phyloP scores from a whole-genome alignment of 1,140 invertebrate genomes.

The Gryllus bimaculatus region DNA sequence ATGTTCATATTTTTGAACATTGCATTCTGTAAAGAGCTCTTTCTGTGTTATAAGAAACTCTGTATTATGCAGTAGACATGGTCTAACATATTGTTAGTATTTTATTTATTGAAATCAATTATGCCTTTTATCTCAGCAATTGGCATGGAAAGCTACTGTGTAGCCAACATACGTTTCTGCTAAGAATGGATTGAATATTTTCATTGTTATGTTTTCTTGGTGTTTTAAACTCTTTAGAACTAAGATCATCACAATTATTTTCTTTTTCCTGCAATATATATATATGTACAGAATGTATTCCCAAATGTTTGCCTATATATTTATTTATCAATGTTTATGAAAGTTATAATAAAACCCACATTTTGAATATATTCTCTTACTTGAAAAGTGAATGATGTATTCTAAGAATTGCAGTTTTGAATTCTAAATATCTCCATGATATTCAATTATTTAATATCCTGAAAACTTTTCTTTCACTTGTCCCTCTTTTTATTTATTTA shows the following conservation, averaged over 20 bases:
- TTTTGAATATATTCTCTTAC: background rate
- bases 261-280: background rate
- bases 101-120: background rate
- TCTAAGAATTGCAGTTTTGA: too few species aligned
- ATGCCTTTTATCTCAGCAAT: background rate
- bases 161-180: background rate
- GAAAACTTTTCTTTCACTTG: too few species aligned
- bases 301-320: background rate
- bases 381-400: too few species aligned
- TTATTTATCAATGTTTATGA: slow-evolving; percentile 6
- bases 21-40: background rate
- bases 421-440: too few species aligned
- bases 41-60: background rate
- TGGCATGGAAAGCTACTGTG: background rate
- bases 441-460: too few species aligned
- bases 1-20: background rate
- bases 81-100: slow-evolving; percentile 1
- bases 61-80: background rate
- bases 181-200: slow-evolving; percentile 1
- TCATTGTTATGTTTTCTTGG: background rate
- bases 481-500: too few species aligned
- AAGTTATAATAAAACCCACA: background rate
- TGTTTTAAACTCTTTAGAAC: background rate
- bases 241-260: background rate
- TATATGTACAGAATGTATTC: background rate